A percentile compares a stretch with the other conserved stretches of the same genome.
Evolutionary conservation across 1,140 invertebrate genomes (phyloP).

Genomic region (Linepithema humile): DNA sequence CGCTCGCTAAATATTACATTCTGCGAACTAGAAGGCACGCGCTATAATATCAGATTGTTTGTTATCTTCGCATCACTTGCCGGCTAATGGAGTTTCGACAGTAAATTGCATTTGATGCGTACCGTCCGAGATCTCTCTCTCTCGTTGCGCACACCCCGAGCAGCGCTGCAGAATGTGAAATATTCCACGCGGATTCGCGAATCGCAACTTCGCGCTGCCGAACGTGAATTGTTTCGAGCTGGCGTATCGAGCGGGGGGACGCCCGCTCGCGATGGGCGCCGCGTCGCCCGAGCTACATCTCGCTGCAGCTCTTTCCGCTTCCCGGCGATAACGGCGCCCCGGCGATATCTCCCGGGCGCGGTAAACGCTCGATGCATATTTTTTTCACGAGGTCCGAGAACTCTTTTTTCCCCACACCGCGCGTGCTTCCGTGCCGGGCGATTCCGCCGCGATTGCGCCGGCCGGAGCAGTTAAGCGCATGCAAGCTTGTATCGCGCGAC

Average conservation of each 20-base stretch:
- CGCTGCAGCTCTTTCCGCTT: constrained; percentile 12
- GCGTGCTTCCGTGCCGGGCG: constrained; percentile 62
- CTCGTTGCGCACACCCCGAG: neutral
- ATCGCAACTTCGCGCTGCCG: neutral
- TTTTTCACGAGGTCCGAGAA: constrained; percentile 25
- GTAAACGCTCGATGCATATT: constrained; percentile 33
- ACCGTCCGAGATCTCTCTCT: neutral
- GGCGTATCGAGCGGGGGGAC: neutral
- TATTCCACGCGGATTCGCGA: neutral
- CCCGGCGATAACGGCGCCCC: constrained; percentile 39
- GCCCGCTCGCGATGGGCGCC: too few species aligned
- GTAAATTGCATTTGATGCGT: neutral
- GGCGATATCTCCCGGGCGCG: constrained; percentile 31
- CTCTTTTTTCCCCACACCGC: constrained; percentile 62
- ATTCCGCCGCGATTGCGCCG: constrained; percentile 59
- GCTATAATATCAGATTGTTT: neutral
- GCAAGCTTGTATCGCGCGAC: constrained; percentile 62
- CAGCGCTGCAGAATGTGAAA: neutral
- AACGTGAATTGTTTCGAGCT: neutral
- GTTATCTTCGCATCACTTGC: neutral
- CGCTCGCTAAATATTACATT: neutral
- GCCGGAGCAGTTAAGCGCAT: constrained; percentile 66
- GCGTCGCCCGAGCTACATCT: neutral
- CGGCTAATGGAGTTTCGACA: neutral
- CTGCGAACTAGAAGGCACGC: neutral